These are phyloP conservation scores for Amblyraja radiata DNA, from an alignment of 2,797 vertebrate species.

Conservation along the genomic window DNA sequence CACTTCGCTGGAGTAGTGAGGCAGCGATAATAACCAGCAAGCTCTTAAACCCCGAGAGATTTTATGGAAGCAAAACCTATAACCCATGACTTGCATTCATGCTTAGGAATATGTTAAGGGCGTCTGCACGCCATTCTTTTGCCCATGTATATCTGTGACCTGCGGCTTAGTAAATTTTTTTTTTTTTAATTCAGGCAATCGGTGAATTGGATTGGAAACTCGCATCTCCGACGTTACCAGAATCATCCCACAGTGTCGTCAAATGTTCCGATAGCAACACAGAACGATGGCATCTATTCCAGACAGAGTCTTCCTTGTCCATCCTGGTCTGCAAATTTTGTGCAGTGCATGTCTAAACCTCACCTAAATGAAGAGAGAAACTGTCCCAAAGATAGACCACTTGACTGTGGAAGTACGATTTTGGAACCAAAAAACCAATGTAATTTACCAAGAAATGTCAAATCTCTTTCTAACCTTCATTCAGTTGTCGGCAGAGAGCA, in stretches of 20 bases:
- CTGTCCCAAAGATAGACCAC: neutral
- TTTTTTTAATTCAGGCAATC: conserved; percentile 6
- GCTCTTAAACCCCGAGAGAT: too few relatives aligned
- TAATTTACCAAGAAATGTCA: neutral
- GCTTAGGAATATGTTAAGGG: too few relatives aligned
- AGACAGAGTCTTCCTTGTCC: neutral
- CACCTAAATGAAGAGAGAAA: neutral
- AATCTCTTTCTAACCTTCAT: conserved; percentile 1
- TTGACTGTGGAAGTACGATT: neutral
- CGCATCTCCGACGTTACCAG: neutral
- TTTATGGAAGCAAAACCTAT: too few relatives aligned
- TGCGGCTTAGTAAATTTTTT: neutral
- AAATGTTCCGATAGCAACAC: conserved; percentile 21
- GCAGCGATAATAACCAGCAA: too few relatives aligned
- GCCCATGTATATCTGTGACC: neutral
- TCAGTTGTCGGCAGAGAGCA: neutral
- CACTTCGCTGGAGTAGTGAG: too few relatives aligned
- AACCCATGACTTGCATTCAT: too few relatives aligned
- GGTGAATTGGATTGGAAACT: conserved; percentile 30
- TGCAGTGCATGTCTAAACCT: neutral
- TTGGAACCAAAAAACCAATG: neutral
- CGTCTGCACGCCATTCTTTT: neutral
- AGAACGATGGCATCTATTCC: neutral
- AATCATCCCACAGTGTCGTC: neutral
- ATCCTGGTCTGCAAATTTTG: conserved; percentile 4